Percentiles rank a stretch among this genome's conserved stretches.
phyloP scores from a whole-genome alignment of 2,113 vertebrate genomes.

The Henicopernis longicauda region DNA sequence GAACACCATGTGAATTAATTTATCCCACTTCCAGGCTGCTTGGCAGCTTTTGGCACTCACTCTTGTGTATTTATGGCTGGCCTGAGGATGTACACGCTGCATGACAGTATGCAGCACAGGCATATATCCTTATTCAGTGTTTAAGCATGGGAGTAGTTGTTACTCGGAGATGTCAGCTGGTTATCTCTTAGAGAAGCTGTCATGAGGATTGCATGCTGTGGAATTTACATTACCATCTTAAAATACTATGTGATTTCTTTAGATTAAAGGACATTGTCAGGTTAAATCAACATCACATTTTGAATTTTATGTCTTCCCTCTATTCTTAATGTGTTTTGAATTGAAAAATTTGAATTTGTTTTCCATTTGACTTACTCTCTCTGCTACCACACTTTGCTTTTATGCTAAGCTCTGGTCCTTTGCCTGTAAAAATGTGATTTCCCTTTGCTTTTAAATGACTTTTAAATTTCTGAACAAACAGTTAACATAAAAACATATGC shows the following conservation, averaged over 20 bases:
- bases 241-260: not conserved
- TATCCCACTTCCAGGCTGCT: not conserved
- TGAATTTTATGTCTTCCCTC: not conserved
- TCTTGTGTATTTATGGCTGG: constrained; percentile 20
- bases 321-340: not conserved
- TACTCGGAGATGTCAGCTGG: not conserved
- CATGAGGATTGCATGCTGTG: not conserved
- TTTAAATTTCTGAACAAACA: not conserved
- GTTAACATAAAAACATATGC: not conserved
- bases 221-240: not conserved
- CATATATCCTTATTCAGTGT: not conserved
- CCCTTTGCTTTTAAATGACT: not conserved
- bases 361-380: not conserved
- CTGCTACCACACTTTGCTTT: not conserved
- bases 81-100: not conserved
- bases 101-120: not conserved
- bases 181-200: not conserved
- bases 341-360: not conserved
- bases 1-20: not conserved
- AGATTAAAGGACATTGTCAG: not conserved
- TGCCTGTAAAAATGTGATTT: not conserved
- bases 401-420: not conserved
- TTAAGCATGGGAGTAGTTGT: not conserved
- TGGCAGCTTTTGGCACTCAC: not conserved
- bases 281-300: not conserved